Evolutionary conservation across 2,888 invertebrate genomes (phyloP), one percentile per base, ranked within the genome.

Genomic region (Lordiphosa andalusiaca): DNA sequence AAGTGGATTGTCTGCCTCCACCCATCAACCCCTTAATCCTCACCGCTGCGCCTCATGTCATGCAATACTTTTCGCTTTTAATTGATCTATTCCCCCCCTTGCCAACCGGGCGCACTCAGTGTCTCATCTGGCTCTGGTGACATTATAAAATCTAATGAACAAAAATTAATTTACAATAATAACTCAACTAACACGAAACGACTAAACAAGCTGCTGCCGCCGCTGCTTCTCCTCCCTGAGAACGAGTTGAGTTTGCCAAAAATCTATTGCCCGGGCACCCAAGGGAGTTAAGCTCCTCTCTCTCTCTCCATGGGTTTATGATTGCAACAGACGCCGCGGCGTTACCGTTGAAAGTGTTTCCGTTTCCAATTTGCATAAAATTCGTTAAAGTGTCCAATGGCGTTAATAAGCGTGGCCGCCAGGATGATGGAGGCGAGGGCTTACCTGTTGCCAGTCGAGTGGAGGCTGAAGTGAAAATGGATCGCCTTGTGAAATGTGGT

Each of bases 281-380:
- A 13, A 16, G 67, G 60, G 63, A 58, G 38, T 40, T 49, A 37
- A 40, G 16, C 23, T 10, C n/a, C n/a, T n/a, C n/a, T n/a, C 6
- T 7, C 37, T n/a, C 38, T 53, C 35, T 42, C 46, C 50, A n/a
- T 48, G 23, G 66, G 61, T 67, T 66, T 67, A 67, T 59, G 60
- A 58, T 71, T 58, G 56, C 63, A 65, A 42, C 69, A 69, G 58
- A 60, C 65, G 49, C 50, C 33, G 33, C 65, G 36, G 30, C 21
- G 37, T 33, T 10, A 44, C 44, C 44, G 4, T n/a, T 16, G 77
- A 75, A 81, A 85, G 78, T 84, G 87, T 86, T 89, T 89, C 88
- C 88, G 85, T 81, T 87, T 82, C 75, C 86, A 87, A 89, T 89
- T 89, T 89, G 86, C 89, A 89, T 89, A 88, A 87, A 87, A 85